Percentiles rank a stretch among this genome's conserved stretches.
Conservation (phyloP, 1,140 invertebrate genomes). For the Drosophila tsacasi region DNA sequence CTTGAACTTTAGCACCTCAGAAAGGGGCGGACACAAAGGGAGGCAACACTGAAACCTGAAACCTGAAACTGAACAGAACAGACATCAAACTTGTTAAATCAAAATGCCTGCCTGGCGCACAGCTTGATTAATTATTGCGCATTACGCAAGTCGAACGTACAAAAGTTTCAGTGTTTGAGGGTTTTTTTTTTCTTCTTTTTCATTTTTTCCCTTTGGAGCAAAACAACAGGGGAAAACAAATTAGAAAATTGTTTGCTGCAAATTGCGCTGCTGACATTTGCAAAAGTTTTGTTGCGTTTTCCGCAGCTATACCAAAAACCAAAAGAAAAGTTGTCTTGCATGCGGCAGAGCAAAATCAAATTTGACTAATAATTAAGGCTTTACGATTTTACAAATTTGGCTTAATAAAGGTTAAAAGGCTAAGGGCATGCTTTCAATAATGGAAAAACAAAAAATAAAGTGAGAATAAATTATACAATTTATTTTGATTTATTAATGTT, state of each 20-base stretch:
- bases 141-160: conserved; percentile 52
- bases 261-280: conserved; percentile 73
- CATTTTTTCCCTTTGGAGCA: neutral
- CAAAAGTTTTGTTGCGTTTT: conserved; percentile 43
- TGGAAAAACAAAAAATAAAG: no score
- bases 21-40: neutral
- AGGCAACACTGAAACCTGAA: neutral
- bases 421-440: neutral
- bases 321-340: conserved; percentile 51
- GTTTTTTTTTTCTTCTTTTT: neutral
- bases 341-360: conserved; percentile 5
- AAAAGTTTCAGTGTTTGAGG: conserved; percentile 34
- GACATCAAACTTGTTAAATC: conserved; percentile 59
- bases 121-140: conserved; percentile 73
- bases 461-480: no score
- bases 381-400: conserved; percentile 1
- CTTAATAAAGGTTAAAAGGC: conserved; percentile 41
- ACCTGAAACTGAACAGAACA: conserved; percentile 17
- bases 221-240: conserved; percentile 50
- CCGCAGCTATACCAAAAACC: conserved; percentile 10
- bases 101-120: conserved; percentile 25
- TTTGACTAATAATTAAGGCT: conserved; percentile 40
- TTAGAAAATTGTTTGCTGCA: conserved; percentile 65
- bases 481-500: neutral
- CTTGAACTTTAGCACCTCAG: conserved; percentile 64